phyloP scores from a whole-genome alignment of 1,140 invertebrate genomes.

The Cyphomyrmex costatus region DNA sequence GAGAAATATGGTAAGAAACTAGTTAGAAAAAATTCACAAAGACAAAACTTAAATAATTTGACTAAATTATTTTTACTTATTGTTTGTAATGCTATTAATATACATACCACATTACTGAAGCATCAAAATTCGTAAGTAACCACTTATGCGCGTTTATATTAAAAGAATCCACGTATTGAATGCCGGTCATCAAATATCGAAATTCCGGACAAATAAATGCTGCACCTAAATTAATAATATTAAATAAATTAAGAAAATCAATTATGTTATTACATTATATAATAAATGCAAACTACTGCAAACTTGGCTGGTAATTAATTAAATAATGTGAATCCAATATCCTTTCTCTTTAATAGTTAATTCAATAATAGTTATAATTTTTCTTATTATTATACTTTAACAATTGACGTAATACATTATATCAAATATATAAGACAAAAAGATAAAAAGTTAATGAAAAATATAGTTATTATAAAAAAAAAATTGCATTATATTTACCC shows the following conservation, averaged over 20 bases:
- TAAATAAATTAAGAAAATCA: background rate
- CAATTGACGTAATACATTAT: background rate
- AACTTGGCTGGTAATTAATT: background rate
- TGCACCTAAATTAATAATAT: slow-evolving; percentile 87
- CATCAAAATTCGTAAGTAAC: slow-evolving; percentile 97
- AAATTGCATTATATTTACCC: slow-evolving; percentile 79
- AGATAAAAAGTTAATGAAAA: background rate
- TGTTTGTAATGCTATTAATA: background rate
- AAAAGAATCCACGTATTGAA: slow-evolving; percentile 94
- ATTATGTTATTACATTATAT: background rate
- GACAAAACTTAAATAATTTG: background rate
- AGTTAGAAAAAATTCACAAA: background rate
- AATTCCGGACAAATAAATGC: slow-evolving; percentile 97
- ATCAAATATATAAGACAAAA: background rate
- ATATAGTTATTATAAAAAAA: background rate
- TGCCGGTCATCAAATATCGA: slow-evolving; percentile 92
- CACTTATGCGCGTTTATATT: slow-evolving; percentile 98
- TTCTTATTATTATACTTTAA: slow-evolving; percentile 2
- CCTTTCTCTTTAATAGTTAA: background rate
- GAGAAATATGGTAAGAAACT: background rate
- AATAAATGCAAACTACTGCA: background rate
- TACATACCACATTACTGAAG: slow-evolving; percentile 92
- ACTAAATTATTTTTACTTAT: slow-evolving; percentile 30
- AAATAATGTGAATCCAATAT: background rate
- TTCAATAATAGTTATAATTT: no score